Evolutionary conservation across 2,113 vertebrate genomes (phyloP).

Genomic region (Acinonyx jubatus): DNA sequence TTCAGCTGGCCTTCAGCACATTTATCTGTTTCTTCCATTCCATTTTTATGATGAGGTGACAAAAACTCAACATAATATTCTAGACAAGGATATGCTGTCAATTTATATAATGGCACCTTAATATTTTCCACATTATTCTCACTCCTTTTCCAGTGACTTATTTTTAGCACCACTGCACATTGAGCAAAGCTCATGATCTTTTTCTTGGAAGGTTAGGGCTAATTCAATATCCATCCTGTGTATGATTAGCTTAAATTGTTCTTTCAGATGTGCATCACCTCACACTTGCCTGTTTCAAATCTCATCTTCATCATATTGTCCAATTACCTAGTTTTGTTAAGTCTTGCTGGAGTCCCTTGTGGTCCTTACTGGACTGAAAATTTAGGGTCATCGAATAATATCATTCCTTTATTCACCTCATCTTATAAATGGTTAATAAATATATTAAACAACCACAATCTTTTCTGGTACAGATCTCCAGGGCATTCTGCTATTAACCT

Average conservation of each 20-base stretch:
- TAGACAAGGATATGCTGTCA: conserved; percentile 71
- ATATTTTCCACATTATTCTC: conserved; percentile 78
- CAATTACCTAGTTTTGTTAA: conserved; percentile 79
- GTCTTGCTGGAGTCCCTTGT: conserved; percentile 61
- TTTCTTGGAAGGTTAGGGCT: conserved; percentile 75
- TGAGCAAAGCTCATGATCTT: conserved; percentile 78
- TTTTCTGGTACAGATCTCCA: conserved; percentile 53
- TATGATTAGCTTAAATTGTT: conserved; percentile 81
- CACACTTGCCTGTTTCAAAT: conserved; percentile 76
- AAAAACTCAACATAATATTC: conserved; percentile 75
- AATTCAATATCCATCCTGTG: conserved; percentile 79
- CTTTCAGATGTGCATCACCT: conserved; percentile 73
- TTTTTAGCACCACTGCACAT: conserved; percentile 75
- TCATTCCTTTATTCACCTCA: conserved; percentile 57
- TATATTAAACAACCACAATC: conserved; percentile 69
- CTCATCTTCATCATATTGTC: conserved; percentile 69
- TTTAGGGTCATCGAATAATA: conserved; percentile 64
- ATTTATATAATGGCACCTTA: conserved; percentile 79
- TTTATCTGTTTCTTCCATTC: conserved; percentile 71
- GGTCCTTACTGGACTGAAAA: conserved; percentile 56
- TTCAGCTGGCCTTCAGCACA: conserved; percentile 30
- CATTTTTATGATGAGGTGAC: conserved; percentile 69
- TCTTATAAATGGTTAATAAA: conserved; percentile 74
- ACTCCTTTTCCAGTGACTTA: conserved; percentile 71
- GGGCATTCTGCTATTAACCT: conserved; percentile 61